A percentile compares a stretch with the other conserved stretches of the same genome.
Conservation (phyloP, 2,797 vertebrate species). For the Melanitta fusca region DNA sequence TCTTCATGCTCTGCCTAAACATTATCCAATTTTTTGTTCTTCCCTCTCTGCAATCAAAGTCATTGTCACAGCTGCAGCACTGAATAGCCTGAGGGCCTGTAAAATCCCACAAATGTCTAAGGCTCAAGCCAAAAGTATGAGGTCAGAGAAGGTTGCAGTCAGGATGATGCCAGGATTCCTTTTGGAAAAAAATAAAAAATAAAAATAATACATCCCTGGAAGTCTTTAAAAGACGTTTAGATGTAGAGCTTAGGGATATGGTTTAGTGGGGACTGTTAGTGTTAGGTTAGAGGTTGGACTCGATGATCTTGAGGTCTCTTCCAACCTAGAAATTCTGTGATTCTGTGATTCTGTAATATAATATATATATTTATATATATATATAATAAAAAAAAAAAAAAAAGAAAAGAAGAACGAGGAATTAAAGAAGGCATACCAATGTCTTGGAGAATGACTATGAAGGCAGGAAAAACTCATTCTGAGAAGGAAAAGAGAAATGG, state of each 20-base stretch:
- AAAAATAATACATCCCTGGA: too few species aligned
- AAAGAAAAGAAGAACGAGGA: rapidly evolving
- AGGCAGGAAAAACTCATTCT: neutral
- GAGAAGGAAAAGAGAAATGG: neutral
- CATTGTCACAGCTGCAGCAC: slow-evolving; percentile 18
- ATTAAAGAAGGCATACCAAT: neutral
- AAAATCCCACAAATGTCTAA: neutral
- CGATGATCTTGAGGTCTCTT: too few species aligned
- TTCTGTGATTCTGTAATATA: too few species aligned
- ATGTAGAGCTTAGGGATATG: too few species aligned
- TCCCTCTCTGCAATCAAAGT: neutral
- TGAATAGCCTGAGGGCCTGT: neutral
- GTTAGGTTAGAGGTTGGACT: too few species aligned
- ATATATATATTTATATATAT: too few species aligned
- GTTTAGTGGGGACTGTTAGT: too few species aligned
- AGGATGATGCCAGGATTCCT: neutral
- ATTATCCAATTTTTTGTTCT: neutral
- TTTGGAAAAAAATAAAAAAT: neutral
- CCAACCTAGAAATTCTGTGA: too few species aligned
- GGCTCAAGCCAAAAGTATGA: neutral
- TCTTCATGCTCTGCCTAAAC: neutral
- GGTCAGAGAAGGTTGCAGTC: neutral
- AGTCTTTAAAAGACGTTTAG: too few species aligned
- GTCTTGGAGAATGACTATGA: neutral
- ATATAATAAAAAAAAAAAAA: too few species aligned